Evolutionary conservation across 2,113 vertebrate genomes (phyloP).

Genomic region (Phyllostomus discolor): DNA sequence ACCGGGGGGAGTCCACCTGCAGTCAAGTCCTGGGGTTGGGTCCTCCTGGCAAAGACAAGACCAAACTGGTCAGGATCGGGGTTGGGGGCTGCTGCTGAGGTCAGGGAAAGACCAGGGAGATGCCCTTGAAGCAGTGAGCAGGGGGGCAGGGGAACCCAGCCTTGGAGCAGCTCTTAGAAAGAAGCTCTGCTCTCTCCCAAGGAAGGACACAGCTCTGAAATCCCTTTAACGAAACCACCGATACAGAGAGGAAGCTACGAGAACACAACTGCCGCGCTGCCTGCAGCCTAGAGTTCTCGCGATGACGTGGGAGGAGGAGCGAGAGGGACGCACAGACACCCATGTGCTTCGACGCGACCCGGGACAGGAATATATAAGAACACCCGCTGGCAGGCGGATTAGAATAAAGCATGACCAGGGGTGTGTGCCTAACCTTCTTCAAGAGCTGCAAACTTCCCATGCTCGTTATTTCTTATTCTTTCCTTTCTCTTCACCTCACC

Average conservation of each 20-base stretch:
- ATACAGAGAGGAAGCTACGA: neutral
- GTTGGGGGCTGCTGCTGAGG: neutral
- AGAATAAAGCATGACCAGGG: neutral
- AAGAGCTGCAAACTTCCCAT: neutral
- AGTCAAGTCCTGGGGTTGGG: neutral
- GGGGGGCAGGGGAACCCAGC: neutral
- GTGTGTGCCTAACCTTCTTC: neutral
- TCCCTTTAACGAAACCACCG: constrained; percentile 27
- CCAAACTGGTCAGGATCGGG: neutral
- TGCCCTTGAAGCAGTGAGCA: neutral
- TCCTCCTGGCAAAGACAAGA: neutral
- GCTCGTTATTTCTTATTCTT: neutral
- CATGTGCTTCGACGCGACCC: neutral
- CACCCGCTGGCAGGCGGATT: neutral
- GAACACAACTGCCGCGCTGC: neutral
- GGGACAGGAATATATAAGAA: neutral
- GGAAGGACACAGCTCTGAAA: constrained; percentile 23
- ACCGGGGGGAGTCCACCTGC: neutral
- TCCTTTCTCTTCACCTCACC: neutral
- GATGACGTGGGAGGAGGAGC: neutral
- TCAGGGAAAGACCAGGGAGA: neutral
- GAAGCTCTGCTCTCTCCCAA: neutral
- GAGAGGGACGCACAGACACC: neutral
- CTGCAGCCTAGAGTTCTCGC: neutral
- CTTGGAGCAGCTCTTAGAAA: constrained; percentile 13